A percentile compares a stretch with the other conserved stretches of the same genome.
Conservation (phyloP, 2,113 vertebrate genomes). For the Gorilla gorilla region DNA sequence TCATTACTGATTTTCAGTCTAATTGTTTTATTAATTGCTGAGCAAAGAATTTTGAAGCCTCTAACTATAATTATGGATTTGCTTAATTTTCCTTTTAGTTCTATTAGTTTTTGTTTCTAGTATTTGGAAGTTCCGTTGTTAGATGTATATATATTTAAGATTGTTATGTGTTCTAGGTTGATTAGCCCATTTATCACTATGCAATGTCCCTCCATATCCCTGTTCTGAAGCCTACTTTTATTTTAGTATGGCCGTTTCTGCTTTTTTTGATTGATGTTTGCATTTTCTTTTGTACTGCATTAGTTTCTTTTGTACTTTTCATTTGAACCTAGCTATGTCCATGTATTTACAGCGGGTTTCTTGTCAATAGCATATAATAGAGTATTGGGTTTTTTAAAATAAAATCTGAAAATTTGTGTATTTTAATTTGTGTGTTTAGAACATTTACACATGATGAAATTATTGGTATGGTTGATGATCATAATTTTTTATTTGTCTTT, state of each 20-base stretch:
- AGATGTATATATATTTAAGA: neutral
- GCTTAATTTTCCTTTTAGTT: neutral
- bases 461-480: neutral
- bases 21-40: neutral
- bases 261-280: neutral
- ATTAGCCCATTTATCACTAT: neutral
- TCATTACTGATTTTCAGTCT: neutral
- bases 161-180: neutral
- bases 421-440: neutral
- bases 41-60: neutral
- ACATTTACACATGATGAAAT: neutral
- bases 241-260: neutral
- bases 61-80: neutral
- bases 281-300: neutral
- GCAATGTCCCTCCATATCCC: neutral
- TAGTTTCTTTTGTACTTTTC: neutral
- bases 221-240: neutral
- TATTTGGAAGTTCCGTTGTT: neutral
- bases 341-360: neutral
- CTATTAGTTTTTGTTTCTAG: neutral
- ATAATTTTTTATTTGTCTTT: neutral
- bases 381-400: neutral
- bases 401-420: neutral
- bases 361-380: neutral
- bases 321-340: neutral